These are phyloP conservation scores for Zapornia atra DNA, from an alignment of 2,113 vertebrate genomes.

Conservation along the genomic window DNA sequence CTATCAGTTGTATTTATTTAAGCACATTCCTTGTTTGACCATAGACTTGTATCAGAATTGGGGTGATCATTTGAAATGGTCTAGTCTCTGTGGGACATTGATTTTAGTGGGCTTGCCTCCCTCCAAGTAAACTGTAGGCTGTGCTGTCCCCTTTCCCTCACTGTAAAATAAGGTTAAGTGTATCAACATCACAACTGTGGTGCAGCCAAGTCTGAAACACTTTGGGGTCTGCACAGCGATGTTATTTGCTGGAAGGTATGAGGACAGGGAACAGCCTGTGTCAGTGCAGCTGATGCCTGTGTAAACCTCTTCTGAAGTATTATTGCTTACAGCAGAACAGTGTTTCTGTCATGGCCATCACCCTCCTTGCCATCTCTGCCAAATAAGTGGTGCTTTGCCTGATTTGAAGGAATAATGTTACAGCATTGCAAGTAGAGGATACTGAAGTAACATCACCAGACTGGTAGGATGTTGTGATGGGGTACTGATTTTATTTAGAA, in stretches of 20 bases:
- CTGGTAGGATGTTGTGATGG: neutral
- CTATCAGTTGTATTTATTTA: neutral
- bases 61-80: neutral
- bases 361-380: accelerated
- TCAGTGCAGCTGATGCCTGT: neutral
- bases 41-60: neutral
- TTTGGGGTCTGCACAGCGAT: neutral
- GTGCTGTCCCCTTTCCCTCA: neutral
- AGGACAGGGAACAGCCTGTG: accelerated
- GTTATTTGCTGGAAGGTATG: neutral
- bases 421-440: neutral
- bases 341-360: neutral
- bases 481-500: neutral
- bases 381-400: neutral
- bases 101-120: neutral
- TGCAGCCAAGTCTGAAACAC: neutral
- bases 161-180: neutral
- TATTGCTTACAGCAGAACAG: neutral
- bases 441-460: neutral
- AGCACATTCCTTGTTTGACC: neutral
- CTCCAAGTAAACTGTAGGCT: neutral
- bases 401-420: neutral
- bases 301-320: neutral
- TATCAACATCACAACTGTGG: accelerated
- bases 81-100: neutral